Evolutionary conservation across 2,888 invertebrate genomes (phyloP), one percentile per base, ranked within the genome.

Genomic region (Oscheius sp.): DNA sequence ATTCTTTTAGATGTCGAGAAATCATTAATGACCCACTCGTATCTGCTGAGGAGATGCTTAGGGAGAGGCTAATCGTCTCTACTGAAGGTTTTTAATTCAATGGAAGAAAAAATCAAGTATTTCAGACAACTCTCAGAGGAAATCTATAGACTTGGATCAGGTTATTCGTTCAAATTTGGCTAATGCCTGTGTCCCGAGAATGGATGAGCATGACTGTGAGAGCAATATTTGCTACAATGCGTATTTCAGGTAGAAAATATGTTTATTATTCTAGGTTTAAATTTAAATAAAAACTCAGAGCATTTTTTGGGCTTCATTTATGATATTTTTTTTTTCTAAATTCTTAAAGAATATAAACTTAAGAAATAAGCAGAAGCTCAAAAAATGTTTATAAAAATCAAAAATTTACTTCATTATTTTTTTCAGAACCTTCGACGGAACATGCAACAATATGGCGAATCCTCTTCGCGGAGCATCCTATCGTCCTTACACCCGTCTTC

Each of bases 401-500:
- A 12, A 8, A 8, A 17, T n/a, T n/a, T n/a, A n/a, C n/a, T n/a
- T n/a, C n/a, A n/a, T n/a, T n/a, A n/a, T n/a, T n/a, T 12, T 38
- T 59, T 96, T 94, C 86, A 90, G 97, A 0, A 91, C 91, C 66
- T 90, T 93, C 69, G 95, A 96, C 86, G 97, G 97, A 0, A 92
- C 92, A 22, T 98, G 97, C 86, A 98, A 98, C 87, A 98, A 98
- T 50, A 87, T 90, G 94, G 90, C 90, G 68, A 90, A 94, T 86
- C 93, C 94, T 0, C 92, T 92, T 49, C 94, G 94, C 93, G 97
- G 97, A 8, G 91, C 95, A 0, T 93, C 96, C 0, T 90, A 94
- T 73, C 92, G 92, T 0, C 92, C 92, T 8, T 78, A 80, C 67
- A 77, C 78, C 12, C 71, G 81, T 47, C 68, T 72, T 2, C 68